Evolutionary conservation across 2,888 invertebrate species (phyloP), one percentile per base, ranked within the genome.

Genomic region (Tridacna gigas): DNA sequence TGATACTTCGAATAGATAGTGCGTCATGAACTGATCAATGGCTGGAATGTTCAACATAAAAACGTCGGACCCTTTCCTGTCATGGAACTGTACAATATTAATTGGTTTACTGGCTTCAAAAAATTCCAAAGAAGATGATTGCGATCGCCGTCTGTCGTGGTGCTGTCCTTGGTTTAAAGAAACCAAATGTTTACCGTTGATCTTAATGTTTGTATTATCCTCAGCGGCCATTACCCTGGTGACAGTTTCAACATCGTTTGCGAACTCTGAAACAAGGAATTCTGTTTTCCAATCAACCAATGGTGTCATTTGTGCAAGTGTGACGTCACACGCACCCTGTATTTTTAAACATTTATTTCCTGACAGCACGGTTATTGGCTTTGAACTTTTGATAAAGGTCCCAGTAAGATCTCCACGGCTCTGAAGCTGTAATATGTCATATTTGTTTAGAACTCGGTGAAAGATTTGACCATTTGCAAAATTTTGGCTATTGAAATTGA

Each of bases 71-170:
- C 12, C 12, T 4, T 9, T 12, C 5, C 28, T n/a, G 45, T 69
- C 69, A 69, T 28, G 12, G 20, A 69, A 28, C 37, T 69, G 28
- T 9, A 47, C 69, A 18, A 69, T n/a, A n/a, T 22, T 18, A 20
- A 69, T n/a, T n/a, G 69, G 69, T 28, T 69, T 18, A 47, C 28
- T 69, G 7, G 47, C 69, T 45, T 69, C 47, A 20, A 69, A n/a
- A 0, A n/a, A 45, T 45, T n/a, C 18, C 22, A 47, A 5, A 12
- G 20, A 45, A 45, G 26, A 18, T 18, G 12, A 20, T 7, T 5
- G n/a, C n/a, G 45, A 0, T 20, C 28, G 4, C 37, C 28, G 0
- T 20, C 45, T n/a, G 3, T 69, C 37, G 20, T n/a, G 7, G 11
- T 26, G 26, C 15, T 22, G 45, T n/a, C 37, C 20, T 47, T 22